Base-by-base conservation (phyloP, 2,888 invertebrate species). In the Cinara cedri region DNA sequence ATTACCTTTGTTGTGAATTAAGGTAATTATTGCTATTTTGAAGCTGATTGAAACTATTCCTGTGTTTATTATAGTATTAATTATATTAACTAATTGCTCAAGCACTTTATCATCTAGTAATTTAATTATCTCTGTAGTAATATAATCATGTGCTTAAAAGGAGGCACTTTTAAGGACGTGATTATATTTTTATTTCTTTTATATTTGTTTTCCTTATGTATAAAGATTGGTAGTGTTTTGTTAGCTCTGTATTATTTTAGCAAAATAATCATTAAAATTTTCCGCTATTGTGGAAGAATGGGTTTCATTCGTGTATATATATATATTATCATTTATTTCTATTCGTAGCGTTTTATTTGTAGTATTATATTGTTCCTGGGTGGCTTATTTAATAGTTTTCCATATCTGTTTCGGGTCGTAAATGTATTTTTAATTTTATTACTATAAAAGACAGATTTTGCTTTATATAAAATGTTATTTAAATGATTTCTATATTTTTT, bases 401-500 rank as follows among this genome's bases (percentile, higher is more conserved):
- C 66, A 66, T 14, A 49, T 66, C 10, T 21, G 14, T 66, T 49
- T 46, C 0, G 66, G 14, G 21, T 66, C 24, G 19, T 49, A 46
- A 24, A 46, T 66, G n/a, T 49, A 66, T 24, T 66, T 66, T 66
- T 66, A 14, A 66, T 49, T 66, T 66, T 66, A 14, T 66, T 10
- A 8, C 49, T 16, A 14, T 66, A 66, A 46, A 66, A 66, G 9
- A 42, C 42, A 63, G 21, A 63, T 63, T 63, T 63, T 19, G 44
- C 19, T 63, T 44, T 44, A n/a, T 24, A 34, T 13, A 66, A 11
- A 3, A 14, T 24, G 10, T 9, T 66, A n/a, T 49, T 66, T 66
- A 66, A 46, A 46, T 66, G 14, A 66, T 66, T 66, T 66, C 65
- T 66, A 66, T 46, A 46, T 65, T 46, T 66, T 46, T 46, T 66